These are phyloP conservation scores for Tragulus kanchil DNA, from an alignment of 2,113 vertebrate genomes.

Conservation along the genomic window DNA sequence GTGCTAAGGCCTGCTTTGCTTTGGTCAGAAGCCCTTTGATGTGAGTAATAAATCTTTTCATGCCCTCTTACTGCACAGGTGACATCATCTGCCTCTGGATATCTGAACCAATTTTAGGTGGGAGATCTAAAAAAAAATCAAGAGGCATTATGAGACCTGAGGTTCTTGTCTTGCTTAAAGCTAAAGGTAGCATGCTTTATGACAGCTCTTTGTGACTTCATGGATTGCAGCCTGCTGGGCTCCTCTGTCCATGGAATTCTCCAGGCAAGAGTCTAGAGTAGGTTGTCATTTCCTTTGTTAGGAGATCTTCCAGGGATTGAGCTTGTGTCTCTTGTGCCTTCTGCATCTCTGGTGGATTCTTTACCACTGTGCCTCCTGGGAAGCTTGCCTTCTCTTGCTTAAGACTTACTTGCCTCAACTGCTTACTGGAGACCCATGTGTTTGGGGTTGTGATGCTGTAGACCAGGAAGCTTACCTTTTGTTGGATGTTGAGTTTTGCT, in stretches of 20 bases:
- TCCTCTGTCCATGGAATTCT: neutral
- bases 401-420: neutral
- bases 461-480: neutral
- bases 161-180: neutral
- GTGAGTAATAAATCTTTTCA: neutral
- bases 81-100: neutral
- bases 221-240: neutral
- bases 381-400: neutral
- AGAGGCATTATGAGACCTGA: neutral
- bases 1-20: neutral
- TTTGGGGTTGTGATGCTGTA: neutral
- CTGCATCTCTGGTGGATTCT: neutral
- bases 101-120: neutral
- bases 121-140: neutral
- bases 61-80: neutral
- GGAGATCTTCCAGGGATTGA: neutral
- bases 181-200: neutral
- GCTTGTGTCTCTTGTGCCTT: neutral
- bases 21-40: neutral
- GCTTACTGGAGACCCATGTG: neutral
- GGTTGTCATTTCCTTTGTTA: neutral
- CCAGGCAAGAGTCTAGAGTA: neutral
- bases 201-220: neutral
- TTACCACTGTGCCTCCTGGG: neutral
- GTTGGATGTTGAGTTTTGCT: neutral